These are phyloP conservation scores for Danionella dracula DNA, from an alignment of 2,797 vertebrate species.

Conservation along the genomic window DNA sequence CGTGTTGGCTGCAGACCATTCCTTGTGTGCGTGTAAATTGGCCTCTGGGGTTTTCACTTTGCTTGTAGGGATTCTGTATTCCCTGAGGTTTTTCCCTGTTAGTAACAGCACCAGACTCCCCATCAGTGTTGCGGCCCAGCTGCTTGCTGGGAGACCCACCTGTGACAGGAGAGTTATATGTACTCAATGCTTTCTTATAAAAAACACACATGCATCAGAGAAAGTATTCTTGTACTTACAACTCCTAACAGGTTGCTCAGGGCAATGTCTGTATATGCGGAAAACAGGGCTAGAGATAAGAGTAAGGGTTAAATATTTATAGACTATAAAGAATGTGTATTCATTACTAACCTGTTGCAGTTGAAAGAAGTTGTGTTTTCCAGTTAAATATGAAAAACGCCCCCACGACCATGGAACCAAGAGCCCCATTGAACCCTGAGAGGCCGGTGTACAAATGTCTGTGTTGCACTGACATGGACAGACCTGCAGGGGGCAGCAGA, in stretches of 20 bases:
- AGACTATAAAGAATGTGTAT: background rate
- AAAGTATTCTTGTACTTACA: slow-evolving; percentile 48
- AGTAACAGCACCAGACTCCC: slow-evolving; percentile 63
- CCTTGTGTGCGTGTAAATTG: slow-evolving; percentile 46
- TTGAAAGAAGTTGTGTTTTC: slow-evolving; percentile 64
- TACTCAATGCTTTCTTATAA: background rate
- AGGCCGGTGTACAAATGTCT: slow-evolving; percentile 62
- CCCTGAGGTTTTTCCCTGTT: slow-evolving; percentile 47
- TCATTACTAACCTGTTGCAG: slow-evolving; percentile 58
- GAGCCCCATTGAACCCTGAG: slow-evolving; percentile 67
- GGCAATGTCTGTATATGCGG: slow-evolving; percentile 66
- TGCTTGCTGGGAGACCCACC: slow-evolving; percentile 69
- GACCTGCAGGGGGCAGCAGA: slow-evolving; percentile 50
- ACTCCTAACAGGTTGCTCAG: slow-evolving; percentile 65
- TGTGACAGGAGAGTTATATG: slow-evolving; percentile 29
- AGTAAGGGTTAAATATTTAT: no score
- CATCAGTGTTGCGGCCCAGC: slow-evolving; percentile 63
- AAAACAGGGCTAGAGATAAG: slow-evolving; percentile 60
- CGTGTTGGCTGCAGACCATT: slow-evolving; percentile 50
- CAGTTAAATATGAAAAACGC: slow-evolving; percentile 66
- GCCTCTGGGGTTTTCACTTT: slow-evolving; percentile 59
- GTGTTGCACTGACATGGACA: slow-evolving; percentile 62
- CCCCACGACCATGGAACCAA: slow-evolving; percentile 69
- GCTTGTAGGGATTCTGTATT: slow-evolving; percentile 54
- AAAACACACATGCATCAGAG: no score